Conservation (phyloP, 2,797 vertebrate species). For the Euthynnus affinis region DNA sequence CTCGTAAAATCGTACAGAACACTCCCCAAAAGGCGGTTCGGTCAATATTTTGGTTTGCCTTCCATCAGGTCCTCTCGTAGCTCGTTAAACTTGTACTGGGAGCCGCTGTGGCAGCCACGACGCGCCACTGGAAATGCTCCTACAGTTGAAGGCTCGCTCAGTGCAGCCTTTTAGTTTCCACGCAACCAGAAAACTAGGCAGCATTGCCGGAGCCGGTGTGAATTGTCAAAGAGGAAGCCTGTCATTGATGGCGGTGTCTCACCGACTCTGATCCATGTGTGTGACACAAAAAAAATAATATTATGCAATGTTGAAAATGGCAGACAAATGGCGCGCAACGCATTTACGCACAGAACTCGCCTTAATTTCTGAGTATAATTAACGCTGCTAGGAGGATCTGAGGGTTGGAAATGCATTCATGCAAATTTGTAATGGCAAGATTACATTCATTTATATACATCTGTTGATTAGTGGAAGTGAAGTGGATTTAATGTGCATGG, state of each 20-base stretch:
- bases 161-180: constrained; percentile 81
- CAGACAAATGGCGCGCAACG: constrained; percentile 26
- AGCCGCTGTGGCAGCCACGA: constrained; percentile 38
- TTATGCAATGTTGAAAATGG: constrained; percentile 35
- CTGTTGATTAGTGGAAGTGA: constrained; percentile 36
- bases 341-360: constrained; percentile 56
- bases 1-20: constrained; percentile 14
- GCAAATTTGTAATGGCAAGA: constrained; percentile 1
- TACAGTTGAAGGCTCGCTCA: constrained; percentile 44
- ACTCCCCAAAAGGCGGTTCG: background rate
- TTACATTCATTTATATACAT: constrained; percentile 23
- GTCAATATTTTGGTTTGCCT: constrained; percentile 3
- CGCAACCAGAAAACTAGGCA: constrained; percentile 79
- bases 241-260: constrained; percentile 33
- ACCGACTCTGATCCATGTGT: constrained; percentile 13
- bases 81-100: constrained; percentile 58
- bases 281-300: background rate
- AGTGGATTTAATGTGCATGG: constrained; percentile 42
- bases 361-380: background rate
- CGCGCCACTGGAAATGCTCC: constrained; percentile 67
- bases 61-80: constrained; percentile 52
- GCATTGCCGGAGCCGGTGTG: constrained; percentile 54
- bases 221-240: constrained; percentile 32
- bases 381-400: background rate
- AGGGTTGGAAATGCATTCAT: background rate